A percentile compares a stretch with the other conserved stretches of the same genome.
Evolutionary conservation across 2,113 vertebrate species (phyloP).

Genomic region (Epinephelus lanceolatus): DNA sequence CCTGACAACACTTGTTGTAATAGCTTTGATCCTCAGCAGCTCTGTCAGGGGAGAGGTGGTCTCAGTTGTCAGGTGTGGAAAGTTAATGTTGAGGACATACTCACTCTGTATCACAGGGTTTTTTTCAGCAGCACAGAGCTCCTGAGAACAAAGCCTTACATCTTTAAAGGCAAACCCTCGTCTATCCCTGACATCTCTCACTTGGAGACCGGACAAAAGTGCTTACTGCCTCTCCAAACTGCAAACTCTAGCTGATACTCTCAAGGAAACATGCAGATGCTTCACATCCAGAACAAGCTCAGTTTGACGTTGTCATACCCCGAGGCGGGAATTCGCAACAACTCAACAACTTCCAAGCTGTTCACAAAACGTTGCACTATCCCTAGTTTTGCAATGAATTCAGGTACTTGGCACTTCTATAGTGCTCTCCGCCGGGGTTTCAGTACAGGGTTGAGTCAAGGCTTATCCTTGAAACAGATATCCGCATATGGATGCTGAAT

Average conservation of each 20-base stretch:
- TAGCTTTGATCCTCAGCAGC: constrained; percentile 38
- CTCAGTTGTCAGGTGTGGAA: constrained; percentile 26
- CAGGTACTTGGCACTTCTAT: background rate
- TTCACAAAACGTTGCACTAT: constrained; percentile 14
- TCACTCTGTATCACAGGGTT: background rate
- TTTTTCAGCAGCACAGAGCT: constrained; percentile 10
- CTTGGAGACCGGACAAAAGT: background rate
- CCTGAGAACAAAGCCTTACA: constrained; percentile 25
- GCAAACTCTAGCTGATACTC: constrained; percentile 9
- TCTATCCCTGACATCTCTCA: constrained; percentile 19
- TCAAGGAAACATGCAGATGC: constrained; percentile 22
- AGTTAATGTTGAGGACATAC: constrained; percentile 7
- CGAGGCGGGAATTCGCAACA: background rate
- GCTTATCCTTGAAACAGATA: background rate
- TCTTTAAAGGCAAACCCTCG: constrained; percentile 9
- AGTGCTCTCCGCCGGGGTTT: background rate
- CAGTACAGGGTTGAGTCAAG: background rate
- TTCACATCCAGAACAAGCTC: background rate
- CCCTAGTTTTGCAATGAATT: background rate
- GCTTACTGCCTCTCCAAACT: constrained; percentile 17
- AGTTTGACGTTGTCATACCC: constrained; percentile 6
- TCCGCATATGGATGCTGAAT: too few species aligned
- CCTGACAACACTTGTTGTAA: background rate
- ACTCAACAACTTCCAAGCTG: background rate
- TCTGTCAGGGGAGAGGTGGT: constrained; percentile 21